These are phyloP conservation scores for Coptotermes formosanus DNA, from an alignment of 1,140 invertebrate species.

Conservation along the genomic window DNA sequence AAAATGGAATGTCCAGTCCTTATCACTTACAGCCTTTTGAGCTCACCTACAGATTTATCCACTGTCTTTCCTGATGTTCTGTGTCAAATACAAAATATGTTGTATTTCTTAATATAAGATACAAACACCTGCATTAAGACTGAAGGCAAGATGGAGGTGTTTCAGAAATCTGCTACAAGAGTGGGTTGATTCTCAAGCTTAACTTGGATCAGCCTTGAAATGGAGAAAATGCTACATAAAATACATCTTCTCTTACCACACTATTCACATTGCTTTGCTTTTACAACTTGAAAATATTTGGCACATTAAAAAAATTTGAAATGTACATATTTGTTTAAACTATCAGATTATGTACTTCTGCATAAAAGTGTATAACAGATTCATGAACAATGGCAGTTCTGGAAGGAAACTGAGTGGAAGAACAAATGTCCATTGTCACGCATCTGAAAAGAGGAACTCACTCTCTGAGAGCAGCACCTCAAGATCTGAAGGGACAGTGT, in stretches of 20 bases:
- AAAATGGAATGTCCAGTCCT: not conserved
- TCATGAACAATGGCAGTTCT: not conserved
- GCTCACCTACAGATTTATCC: not conserved
- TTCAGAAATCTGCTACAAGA: not conserved
- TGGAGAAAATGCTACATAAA: not conserved
- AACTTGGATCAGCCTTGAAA: not conserved
- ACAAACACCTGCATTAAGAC: not conserved
- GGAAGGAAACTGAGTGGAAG: conserved; percentile 10
- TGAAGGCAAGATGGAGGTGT: not conserved
- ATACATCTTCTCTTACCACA: not conserved
- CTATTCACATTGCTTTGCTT: not conserved
- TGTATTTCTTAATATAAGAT: not conserved
- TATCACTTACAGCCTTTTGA: not conserved
- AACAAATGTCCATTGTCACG: conserved; percentile 45
- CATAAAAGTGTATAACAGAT: not conserved
- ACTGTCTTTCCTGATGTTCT: not conserved
- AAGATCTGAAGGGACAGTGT: conserved; percentile 62
- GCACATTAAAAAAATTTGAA: not conserved
- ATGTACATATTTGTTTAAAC: not conserved
- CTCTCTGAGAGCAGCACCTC: conserved; percentile 62
- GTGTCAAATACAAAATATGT: not conserved
- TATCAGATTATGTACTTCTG: not conserved
- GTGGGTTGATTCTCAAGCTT: not conserved
- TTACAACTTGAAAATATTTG: not conserved
- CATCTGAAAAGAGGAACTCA: conserved; percentile 58